phyloP scores from a whole-genome alignment of 2,797 vertebrate genomes.

The Hydrophis major region DNA sequence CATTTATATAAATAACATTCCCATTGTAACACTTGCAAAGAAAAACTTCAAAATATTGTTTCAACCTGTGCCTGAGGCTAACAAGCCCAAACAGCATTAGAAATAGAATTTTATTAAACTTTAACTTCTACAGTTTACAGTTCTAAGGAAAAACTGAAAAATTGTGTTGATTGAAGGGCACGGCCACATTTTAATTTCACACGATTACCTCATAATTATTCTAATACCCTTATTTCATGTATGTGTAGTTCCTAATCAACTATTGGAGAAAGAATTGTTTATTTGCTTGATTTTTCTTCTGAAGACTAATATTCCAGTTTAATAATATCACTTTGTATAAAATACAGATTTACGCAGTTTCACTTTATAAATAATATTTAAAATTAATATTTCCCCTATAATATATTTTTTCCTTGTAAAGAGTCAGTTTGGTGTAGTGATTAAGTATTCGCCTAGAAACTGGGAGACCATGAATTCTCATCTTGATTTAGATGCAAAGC shows the following conservation, averaged over 20 bases:
- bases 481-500: neutral
- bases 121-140: constrained; percentile 5
- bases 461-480: neutral
- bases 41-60: constrained; percentile 17
- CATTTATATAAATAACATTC: constrained; percentile 10
- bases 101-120: constrained; percentile 13
- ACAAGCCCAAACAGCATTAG: constrained; percentile 4
- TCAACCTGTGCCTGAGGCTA: constrained; percentile 1
- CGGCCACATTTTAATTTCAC: neutral
- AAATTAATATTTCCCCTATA: neutral
- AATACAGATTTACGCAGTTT: neutral
- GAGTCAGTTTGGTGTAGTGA: neutral
- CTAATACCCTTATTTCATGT: neutral
- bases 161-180: neutral
- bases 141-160: neutral
- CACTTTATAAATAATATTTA: neutral
- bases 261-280: neutral
- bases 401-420: neutral
- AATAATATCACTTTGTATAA: neutral
- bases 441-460: neutral
- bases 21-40: neutral
- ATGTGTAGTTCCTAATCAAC: neutral
- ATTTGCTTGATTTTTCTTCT: neutral
- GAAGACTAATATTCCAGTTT: neutral
- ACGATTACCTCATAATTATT: neutral